A percentile compares a stretch with the other conserved stretches of the same genome.
Evolutionary conservation across 2,113 vertebrate species (phyloP).

Genomic region (Laterallus jamaicensis): DNA sequence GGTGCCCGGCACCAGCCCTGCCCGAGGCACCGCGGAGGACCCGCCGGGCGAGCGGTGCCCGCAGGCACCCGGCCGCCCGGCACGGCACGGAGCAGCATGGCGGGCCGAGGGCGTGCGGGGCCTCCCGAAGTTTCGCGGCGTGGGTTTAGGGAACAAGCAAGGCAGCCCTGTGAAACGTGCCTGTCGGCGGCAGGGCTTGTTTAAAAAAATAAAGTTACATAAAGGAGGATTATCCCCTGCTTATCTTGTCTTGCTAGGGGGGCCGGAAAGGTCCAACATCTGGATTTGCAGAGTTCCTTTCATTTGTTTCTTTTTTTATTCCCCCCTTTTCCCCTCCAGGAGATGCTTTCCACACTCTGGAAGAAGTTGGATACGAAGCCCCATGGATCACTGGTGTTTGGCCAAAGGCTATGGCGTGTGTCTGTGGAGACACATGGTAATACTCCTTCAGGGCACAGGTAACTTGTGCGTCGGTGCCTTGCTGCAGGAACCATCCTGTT

Average conservation of each 20-base stretch:
- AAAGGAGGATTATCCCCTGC: constrained; percentile 31
- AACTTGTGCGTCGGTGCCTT: not conserved
- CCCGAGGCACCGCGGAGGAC: not conserved
- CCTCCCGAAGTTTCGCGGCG: not conserved
- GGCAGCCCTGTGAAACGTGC: not conserved
- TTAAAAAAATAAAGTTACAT: not conserved
- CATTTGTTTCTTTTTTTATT: not conserved
- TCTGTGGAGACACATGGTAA: not conserved
- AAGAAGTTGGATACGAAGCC: not conserved
- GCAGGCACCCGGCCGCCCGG: not conserved
- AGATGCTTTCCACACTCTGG: not conserved
- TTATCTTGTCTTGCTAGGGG: constrained; percentile 23
- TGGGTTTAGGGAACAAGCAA: not conserved
- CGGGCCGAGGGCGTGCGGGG: not conserved
- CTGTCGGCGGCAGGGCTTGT: not conserved
- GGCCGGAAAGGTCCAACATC: constrained; percentile 55
- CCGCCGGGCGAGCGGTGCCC: not conserved
- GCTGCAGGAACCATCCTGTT: not conserved
- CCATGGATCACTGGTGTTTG: not conserved
- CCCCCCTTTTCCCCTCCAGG: not conserved
- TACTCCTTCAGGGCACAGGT: not conserved
- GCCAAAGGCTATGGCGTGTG: not conserved
- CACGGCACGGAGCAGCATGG: too few relatives aligned
- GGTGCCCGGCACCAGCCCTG: not conserved
- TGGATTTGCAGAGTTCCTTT: constrained; percentile 24